These are phyloP conservation scores for Drosophila kikkawai DNA, from an alignment of 1,140 invertebrate species.

Conservation along the genomic window DNA sequence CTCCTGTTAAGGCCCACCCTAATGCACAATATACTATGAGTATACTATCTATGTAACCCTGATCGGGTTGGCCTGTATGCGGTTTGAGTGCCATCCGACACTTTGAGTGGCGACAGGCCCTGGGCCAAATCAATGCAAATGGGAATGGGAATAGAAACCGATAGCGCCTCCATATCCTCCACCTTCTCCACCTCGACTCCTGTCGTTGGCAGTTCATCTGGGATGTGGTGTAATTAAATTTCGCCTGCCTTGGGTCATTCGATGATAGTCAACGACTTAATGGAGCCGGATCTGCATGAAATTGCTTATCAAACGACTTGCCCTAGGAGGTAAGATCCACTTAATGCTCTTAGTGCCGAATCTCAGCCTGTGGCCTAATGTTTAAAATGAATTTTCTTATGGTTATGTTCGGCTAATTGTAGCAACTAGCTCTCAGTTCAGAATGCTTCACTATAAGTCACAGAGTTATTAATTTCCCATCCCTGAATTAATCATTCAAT, in stretches of 20 bases:
- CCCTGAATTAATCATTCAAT: slow-evolving; percentile 31
- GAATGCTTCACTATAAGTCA: not conserved
- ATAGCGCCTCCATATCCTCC: slow-evolving; percentile 6
- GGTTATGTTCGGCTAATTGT: slow-evolving; percentile 36
- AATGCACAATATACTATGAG: not conserved
- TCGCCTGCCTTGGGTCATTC: slow-evolving; percentile 40
- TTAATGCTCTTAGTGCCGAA: slow-evolving; percentile 29
- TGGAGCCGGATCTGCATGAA: slow-evolving; percentile 64
- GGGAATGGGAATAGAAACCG: slow-evolving; percentile 13
- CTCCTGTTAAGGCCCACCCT: slow-evolving; percentile 4
- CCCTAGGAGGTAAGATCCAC: slow-evolving; percentile 13
- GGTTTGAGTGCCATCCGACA: slow-evolving; percentile 51
- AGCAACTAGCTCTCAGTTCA: not conserved
- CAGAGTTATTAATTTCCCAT: slow-evolving; percentile 31
- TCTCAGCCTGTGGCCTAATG: slow-evolving; percentile 8
- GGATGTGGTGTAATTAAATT: slow-evolving; percentile 71
- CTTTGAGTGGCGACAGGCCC: slow-evolving; percentile 43
- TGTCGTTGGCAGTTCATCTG: slow-evolving; percentile 35
- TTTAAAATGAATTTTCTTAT: slow-evolving; percentile 33
- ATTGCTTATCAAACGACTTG: slow-evolving; percentile 54
- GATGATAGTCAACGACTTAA: slow-evolving; percentile 40
- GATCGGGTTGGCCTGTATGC: slow-evolving; percentile 28
- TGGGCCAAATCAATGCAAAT: slow-evolving; percentile 48
- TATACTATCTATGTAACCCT: slow-evolving; percentile 3
- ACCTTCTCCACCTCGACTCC: not conserved